Conservation (phyloP, 2,888 invertebrate genomes). For the Nymphalis c-album region DNA sequence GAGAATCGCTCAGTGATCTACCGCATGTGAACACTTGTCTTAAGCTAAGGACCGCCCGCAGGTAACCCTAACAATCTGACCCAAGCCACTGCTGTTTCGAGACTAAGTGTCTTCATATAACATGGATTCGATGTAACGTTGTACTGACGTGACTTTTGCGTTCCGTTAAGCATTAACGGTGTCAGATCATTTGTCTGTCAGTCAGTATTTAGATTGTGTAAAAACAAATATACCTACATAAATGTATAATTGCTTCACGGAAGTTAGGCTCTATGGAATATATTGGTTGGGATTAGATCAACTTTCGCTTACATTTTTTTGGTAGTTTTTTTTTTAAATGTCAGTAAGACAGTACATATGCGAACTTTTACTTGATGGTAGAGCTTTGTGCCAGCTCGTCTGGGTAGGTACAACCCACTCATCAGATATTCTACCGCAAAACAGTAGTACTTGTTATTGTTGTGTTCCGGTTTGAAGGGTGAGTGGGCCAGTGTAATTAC, state of each 20-base stretch:
- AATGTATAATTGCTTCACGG: conserved; percentile 8
- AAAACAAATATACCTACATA: conserved; percentile 9
- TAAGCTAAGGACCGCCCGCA: conserved; percentile 38
- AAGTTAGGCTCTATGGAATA: background rate
- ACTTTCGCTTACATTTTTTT: background rate
- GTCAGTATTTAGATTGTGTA: conserved; percentile 20
- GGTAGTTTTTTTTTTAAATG: background rate
- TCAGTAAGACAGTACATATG: too few relatives aligned
- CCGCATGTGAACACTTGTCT: background rate
- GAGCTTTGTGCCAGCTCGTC: too few relatives aligned
- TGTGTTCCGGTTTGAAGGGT: too few relatives aligned
- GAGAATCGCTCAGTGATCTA: background rate
- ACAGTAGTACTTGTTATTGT: too few relatives aligned
- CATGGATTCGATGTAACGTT: conserved; percentile 29
- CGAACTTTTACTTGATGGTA: too few relatives aligned
- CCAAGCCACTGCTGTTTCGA: conserved; percentile 32
- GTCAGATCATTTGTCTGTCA: conserved; percentile 31
- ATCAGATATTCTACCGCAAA: too few relatives aligned
- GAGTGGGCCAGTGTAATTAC: too few relatives aligned
- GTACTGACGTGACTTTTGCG: conserved; percentile 39
- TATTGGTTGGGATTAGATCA: background rate
- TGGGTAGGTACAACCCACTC: too few relatives aligned
- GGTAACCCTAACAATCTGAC: conserved; percentile 39
- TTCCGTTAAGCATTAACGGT: conserved; percentile 46
- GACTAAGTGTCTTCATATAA: conserved; percentile 41